Conservation (phyloP, 2,113 vertebrate species). For the Pyxicephalus adspersus region DNA sequence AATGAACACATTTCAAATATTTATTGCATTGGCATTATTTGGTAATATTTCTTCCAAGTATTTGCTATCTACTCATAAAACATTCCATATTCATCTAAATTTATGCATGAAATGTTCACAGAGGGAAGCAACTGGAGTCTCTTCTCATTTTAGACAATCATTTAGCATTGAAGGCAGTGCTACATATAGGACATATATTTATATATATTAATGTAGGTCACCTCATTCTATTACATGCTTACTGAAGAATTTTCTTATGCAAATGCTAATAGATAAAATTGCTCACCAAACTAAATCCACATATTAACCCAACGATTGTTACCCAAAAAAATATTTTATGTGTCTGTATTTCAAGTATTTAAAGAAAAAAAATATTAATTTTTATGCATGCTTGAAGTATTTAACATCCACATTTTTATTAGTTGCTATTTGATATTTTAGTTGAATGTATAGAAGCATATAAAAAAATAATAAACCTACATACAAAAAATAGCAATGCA, state of each 20-base stretch:
- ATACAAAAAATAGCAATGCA: too few relatives aligned
- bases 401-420: too few relatives aligned
- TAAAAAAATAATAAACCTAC: too few relatives aligned
- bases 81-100: constrained; percentile 2
- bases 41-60: neutral
- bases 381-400: too few relatives aligned
- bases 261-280: constrained; percentile 2
- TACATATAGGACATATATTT: constrained; percentile 16
- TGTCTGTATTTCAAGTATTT: too few relatives aligned
- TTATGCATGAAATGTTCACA: neutral
- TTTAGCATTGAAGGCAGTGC: neutral
- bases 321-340: neutral
- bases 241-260: neutral
- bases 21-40: neutral
- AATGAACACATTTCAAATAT: neutral
- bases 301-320: neutral
- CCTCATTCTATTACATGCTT: constrained; percentile 1
- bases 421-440: too few relatives aligned
- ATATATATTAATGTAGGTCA: constrained; percentile 15
- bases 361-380: too few relatives aligned
- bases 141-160: constrained; percentile 7
- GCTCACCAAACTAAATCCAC: neutral
- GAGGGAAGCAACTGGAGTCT: neutral
- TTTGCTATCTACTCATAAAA: neutral
- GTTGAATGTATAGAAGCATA: too few relatives aligned